Conservation (phyloP, 2,888 invertebrate genomes). For the Diaprepes abbreviatus region DNA sequence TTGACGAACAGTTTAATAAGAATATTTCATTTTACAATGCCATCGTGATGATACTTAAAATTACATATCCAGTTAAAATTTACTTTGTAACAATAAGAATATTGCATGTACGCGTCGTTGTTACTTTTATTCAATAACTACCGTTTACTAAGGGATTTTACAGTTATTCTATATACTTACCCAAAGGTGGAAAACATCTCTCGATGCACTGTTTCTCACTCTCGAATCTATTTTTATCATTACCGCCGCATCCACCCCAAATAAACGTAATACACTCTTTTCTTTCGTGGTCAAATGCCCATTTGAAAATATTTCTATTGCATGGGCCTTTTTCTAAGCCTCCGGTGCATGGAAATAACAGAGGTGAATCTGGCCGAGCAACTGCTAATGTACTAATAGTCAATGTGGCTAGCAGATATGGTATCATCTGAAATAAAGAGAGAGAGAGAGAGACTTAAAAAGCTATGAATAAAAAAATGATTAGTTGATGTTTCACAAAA, state of each 20-base stretch:
- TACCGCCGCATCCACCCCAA: slow-evolving; percentile 80
- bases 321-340: slow-evolving; percentile 64
- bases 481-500: too few species aligned
- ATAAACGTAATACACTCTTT: slow-evolving; percentile 75
- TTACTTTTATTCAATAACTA: too few species aligned
- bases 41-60: too few species aligned
- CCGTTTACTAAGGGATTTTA: too few species aligned
- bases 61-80: too few species aligned
- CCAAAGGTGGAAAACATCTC: slow-evolving; percentile 68
- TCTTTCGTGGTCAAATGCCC: slow-evolving; percentile 74
- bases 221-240: slow-evolving; percentile 77
- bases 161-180: slow-evolving; percentile 38
- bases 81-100: too few species aligned
- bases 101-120: too few species aligned
- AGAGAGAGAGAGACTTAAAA: too few species aligned
- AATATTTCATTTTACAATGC: too few species aligned
- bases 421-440: slow-evolving; percentile 25
- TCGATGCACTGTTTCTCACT: slow-evolving; percentile 77
- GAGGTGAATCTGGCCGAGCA: slow-evolving; percentile 15
- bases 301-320: slow-evolving; percentile 77
- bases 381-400: background rate
- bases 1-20: too few species aligned
- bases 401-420: background rate
- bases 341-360: slow-evolving; percentile 67
- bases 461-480: too few species aligned